Conservation (phyloP, 2,888 invertebrate genomes). For the Romanomermis culicivorax region DNA sequence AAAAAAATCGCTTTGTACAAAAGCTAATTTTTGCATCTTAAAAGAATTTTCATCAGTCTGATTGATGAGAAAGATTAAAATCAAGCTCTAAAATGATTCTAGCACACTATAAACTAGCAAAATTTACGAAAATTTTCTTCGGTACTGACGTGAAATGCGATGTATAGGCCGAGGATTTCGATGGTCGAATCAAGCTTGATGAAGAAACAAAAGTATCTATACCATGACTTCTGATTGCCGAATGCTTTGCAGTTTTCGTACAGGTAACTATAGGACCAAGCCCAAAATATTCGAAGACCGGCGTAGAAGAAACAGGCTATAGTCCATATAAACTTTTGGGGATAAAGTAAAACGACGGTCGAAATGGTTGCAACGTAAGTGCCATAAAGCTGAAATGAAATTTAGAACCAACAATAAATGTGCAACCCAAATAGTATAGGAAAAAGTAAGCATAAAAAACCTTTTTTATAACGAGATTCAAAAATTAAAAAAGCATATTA, state of each 20-base stretch:
- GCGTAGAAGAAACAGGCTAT: background rate
- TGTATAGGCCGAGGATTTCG: background rate
- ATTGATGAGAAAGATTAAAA: too few relatives aligned
- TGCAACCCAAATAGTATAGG: too few relatives aligned
- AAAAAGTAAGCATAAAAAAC: too few relatives aligned
- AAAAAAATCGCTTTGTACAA: too few relatives aligned
- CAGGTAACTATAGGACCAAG: background rate
- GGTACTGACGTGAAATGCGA: background rate
- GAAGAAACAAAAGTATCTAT: background rate
- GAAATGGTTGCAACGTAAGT: background rate
- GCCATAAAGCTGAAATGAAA: background rate
- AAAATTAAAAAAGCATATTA: too few relatives aligned
- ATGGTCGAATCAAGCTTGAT: background rate
- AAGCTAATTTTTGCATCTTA: too few relatives aligned
- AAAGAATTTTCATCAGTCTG: too few relatives aligned
- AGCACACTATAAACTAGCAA: too few relatives aligned
- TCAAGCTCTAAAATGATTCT: too few relatives aligned
- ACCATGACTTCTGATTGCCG: background rate
- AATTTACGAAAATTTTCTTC: background rate
- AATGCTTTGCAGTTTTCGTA: background rate
- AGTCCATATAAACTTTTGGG: background rate
- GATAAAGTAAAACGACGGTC: background rate
- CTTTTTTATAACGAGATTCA: too few relatives aligned
- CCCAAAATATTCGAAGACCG: background rate
- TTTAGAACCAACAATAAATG: too few relatives aligned